A percentile compares a stretch with the other conserved stretches of the same genome.
Evolutionary conservation across 2,113 vertebrate species (phyloP).

Genomic region (Phycodurus eques): DNA sequence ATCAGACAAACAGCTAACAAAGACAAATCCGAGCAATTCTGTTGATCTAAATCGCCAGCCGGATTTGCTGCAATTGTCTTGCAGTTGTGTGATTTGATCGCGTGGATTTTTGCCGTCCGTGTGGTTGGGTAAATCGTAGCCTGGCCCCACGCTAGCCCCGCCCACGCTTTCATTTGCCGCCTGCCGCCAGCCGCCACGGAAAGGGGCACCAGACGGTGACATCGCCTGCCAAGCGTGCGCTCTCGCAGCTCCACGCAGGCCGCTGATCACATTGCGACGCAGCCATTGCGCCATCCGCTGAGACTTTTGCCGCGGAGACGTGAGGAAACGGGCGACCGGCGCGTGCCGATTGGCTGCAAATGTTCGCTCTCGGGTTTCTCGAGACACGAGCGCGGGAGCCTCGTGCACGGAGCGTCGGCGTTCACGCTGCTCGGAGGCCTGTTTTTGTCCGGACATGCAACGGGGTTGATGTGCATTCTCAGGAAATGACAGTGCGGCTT

Average conservation of each 20-base stretch:
- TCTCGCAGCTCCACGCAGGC: constrained; percentile 47
- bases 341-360: constrained; percentile 7
- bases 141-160: too few relatives aligned
- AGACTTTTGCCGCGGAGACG: neutral
- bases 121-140: neutral
- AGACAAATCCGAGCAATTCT: neutral
- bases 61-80: neutral
- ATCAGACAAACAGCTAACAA: too few relatives aligned
- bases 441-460: neutral
- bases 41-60: neutral
- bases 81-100: neutral
- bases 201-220: constrained; percentile 7
- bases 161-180: too few relatives aligned
- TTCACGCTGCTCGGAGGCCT: neutral
- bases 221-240: constrained; percentile 40
- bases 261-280: constrained; percentile 5
- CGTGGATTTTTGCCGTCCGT: neutral
- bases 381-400: constrained; percentile 16
- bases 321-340: constrained; percentile 7
- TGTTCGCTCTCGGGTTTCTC: constrained; percentile 46
- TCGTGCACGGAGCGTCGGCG: constrained; percentile 28
- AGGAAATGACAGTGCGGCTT: neutral
- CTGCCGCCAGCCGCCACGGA: neutral
- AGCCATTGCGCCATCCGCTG: neutral
- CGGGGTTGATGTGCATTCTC: neutral